Base-by-base conservation (phyloP, 2,113 vertebrate genomes). In the Xiphorhynchus elegans region DNA sequence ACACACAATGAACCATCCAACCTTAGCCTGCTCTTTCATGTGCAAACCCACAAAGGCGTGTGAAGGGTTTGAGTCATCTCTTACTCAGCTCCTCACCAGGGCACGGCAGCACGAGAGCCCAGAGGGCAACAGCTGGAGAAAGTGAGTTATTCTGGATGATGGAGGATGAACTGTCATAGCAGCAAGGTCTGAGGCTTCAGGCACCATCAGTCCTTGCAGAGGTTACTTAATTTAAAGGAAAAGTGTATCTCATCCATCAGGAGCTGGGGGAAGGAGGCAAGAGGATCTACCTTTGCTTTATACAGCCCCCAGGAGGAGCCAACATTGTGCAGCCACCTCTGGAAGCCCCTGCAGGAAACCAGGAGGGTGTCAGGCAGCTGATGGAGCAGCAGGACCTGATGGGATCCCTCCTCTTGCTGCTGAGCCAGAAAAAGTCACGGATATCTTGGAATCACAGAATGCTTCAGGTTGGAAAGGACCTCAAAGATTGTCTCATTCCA, bases 401-500 rank as follows among this genome's bases (percentile, higher is more conserved):
- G 63, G 70, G 67, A 18, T 66, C 58, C 49, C n/a, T 90, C 52
- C 79, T 75, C 1, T 20, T 15, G 19, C 5, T 76, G 35, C 66
- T 25, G 89, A 72, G 62, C 17, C 67, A 56, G 44, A 16, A 59
- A 59, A 40, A 1, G 1, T 4, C 2, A 1, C 6, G 21, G 70
- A 5, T 3, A 3, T 5, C 44, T 75, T 1, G 24, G 52, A 64
- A 64, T 64, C 44, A 31, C 18, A 20, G 53, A 20, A 31, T 10
- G 62, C 20, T 18, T 40, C 42, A 70, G n/a, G 20, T 37, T 55
- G 49, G 40, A 55, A 62, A 9, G 60, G 23, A 18, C 7, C 16
- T 46, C 17, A 20, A 4, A 12, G 40, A 7, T 19, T 24, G 1
- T 9, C 24, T 26, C 0, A 1, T 55, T 62, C 78, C 63, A 40